Conservation (phyloP, 2,113 vertebrate genomes). For the Seriola quinqueradiata region DNA sequence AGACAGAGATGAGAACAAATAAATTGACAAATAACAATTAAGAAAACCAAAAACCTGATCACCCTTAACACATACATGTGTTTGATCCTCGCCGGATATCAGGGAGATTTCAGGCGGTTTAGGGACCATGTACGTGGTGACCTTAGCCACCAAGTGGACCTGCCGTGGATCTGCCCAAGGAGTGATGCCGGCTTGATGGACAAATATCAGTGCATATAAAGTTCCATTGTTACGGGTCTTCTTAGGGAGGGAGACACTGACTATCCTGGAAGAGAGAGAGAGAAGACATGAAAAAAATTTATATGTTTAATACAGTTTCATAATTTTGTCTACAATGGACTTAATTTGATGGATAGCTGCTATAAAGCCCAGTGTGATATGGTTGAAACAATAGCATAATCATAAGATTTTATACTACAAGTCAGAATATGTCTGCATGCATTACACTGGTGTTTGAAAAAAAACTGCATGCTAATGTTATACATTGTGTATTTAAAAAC, state of each 20-base stretch:
- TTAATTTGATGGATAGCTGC: background rate
- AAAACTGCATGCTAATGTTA: no score
- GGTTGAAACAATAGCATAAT: background rate
- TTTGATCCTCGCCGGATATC: constrained; percentile 88
- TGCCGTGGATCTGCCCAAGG: constrained; percentile 94
- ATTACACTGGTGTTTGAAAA: no score
- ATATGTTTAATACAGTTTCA: background rate
- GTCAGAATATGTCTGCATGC: background rate
- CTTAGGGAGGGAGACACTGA: constrained; percentile 96
- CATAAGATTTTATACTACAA: background rate
- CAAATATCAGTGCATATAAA: constrained; percentile 92
- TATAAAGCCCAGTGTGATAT: background rate
- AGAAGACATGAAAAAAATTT: background rate
- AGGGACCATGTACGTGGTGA: constrained; percentile 96
- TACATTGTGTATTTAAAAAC: background rate
- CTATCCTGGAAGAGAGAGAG: constrained; percentile 82
- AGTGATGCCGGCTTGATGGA: constrained; percentile 91
- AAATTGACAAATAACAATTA: no score
- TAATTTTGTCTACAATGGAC: background rate
- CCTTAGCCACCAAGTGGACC: constrained; percentile 93
- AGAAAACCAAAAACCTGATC: background rate
- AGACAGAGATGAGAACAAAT: no score
- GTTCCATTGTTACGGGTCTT: constrained; percentile 97
- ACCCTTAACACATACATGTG: constrained; percentile 79
- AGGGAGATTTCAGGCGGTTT: constrained; percentile 94